Evolutionary conservation across 1,140 invertebrate species (phyloP).

Genomic region (Dolichoris vasculosae): DNA sequence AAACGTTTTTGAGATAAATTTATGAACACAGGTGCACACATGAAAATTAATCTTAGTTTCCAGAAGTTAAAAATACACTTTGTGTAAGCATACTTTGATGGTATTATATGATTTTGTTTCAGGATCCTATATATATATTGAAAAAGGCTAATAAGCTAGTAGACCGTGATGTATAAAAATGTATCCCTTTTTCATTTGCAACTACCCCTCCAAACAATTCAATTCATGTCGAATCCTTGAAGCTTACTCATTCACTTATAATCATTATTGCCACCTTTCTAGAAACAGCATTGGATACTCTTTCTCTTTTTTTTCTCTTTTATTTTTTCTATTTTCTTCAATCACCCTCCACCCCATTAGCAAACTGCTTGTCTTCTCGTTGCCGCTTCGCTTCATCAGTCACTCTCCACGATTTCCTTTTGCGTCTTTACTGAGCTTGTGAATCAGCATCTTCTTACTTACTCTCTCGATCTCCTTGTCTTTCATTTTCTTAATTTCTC

Average conservation of each 20-base stretch:
- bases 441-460: conserved; percentile 52
- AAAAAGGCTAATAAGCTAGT: not conserved
- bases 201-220: not conserved
- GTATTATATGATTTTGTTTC: not conserved
- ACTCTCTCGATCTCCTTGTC: conserved; percentile 48
- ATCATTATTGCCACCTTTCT: conserved; percentile 33
- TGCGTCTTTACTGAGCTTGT: conserved; percentile 44
- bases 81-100: no score
- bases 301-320: conserved; percentile 50
- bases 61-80: no score
- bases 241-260: conserved; percentile 8
- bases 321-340: conserved; percentile 48
- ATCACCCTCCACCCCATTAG: conserved; percentile 10
- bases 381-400: conserved; percentile 50
- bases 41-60: no score
- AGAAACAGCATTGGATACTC: conserved; percentile 4
- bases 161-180: not conserved
- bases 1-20: no score
- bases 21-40: no score
- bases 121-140: not conserved
- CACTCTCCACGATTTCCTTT: conserved; percentile 50
- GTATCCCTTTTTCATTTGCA: conserved; percentile 26
- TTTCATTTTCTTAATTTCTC: conserved; percentile 55
- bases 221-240: not conserved
- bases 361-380: conserved; percentile 36